These are phyloP conservation scores for Mola mola DNA, from an alignment of 2,113 vertebrate species.

Conservation along the genomic window DNA sequence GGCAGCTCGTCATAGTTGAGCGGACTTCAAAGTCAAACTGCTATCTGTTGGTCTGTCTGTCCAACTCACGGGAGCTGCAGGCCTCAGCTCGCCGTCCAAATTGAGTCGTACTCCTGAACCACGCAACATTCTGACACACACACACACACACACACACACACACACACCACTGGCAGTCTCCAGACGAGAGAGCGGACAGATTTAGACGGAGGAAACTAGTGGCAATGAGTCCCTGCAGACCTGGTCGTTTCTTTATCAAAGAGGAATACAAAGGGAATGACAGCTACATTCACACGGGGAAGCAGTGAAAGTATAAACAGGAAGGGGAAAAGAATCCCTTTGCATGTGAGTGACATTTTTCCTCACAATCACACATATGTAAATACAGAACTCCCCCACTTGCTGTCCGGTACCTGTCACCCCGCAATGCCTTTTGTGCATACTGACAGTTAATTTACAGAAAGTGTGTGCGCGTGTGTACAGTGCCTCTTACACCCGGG, in stretches of 20 bases:
- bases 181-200: constrained; percentile 22
- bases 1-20: constrained; percentile 23
- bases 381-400: constrained; percentile 8
- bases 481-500: constrained; percentile 22
- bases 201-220: constrained; percentile 29
- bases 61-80: constrained; percentile 40
- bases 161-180: constrained; percentile 30
- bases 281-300: constrained; percentile 1
- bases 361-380: constrained; percentile 8
- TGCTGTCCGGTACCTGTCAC: constrained; percentile 45
- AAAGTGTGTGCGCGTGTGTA: constrained; percentile 13
- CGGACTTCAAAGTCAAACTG: constrained; percentile 47
- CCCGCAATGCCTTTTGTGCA: constrained; percentile 27
- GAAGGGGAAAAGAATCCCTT: no score
- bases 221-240: constrained; percentile 6
- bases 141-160: constrained; percentile 23
- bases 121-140: no score
- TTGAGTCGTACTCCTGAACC: constrained; percentile 37
- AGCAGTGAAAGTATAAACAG: background rate
- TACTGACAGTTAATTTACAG: constrained; percentile 37
- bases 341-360: background rate
- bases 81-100: constrained; percentile 43
- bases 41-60: constrained; percentile 37
- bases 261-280: constrained; percentile 9
- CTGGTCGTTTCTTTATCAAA: constrained; percentile 12